Evolutionary conservation across 2,888 invertebrate species (phyloP), one percentile per base, ranked within the genome.

Genomic region (Silvanus unidentatus): DNA sequence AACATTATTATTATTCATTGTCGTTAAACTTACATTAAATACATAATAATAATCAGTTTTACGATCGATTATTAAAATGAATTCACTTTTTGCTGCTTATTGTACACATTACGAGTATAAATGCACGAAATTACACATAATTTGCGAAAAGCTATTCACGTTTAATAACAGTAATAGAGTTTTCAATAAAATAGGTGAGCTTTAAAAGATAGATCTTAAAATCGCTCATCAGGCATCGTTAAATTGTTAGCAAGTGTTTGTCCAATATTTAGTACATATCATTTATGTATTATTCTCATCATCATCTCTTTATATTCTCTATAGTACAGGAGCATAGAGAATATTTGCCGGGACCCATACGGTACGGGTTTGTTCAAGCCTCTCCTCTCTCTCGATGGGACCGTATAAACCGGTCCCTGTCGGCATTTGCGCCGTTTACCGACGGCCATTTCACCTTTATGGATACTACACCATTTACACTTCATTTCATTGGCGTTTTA

Each of bases 391-490:
- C 55, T 58, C 63, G 62, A 53, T 58, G 62, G 64, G 62, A 62
- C 57, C 60, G 53, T 64, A 22, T 22, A 22, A 67, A 67, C 67
- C 66, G 69, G 69, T 69, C 69, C 68, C 69, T 58, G 52, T 59
- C 52, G 62, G 65, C 60, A 59, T 63, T 67, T 63, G 67, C 65
- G 59, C 65, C 61, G 62, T 55, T 59, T 58, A 62, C 62, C 66
- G 67, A 62, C 68, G 67, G 68, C 68, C 70, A 69, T 70, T 68
- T 64, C 68, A 57, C 63, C 62, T 60, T 62, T 58, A 59, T 59
- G 12, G 62, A 67, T 63, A 65, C 64, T 62, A 62, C 65, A 64
- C 65, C 67, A 65, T 70, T 70, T 68, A 68, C 70, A 69, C 69
- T 66, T 65, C 65, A 65, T 66, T 69, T 64, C 64, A 62, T 56